These are phyloP conservation scores for Schlechtendalia chinensis DNA, from an alignment of 1,140 invertebrate species.

Conservation along the genomic window DNA sequence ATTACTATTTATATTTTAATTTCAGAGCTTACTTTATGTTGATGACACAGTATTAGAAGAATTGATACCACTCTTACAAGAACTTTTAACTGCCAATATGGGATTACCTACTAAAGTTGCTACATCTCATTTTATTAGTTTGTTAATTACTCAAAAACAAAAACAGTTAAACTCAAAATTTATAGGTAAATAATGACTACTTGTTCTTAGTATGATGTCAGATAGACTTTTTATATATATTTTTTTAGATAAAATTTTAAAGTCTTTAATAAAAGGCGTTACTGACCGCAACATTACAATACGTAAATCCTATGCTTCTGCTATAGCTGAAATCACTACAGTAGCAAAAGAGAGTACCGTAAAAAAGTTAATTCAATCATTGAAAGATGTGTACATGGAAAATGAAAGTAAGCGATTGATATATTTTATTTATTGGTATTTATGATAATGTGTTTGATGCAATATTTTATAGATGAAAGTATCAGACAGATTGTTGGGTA, in stretches of 20 bases:
- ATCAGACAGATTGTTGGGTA: constrained; percentile 72
- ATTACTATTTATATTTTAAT: neutral
- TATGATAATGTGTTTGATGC: constrained; percentile 51
- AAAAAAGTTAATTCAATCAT: constrained; percentile 79
- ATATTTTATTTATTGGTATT: constrained; percentile 54
- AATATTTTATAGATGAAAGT: constrained; percentile 63
- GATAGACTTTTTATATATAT: constrained; percentile 56
- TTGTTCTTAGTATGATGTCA: neutral
- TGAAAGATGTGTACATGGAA: constrained; percentile 77
- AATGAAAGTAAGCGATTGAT: constrained; percentile 59
- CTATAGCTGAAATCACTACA: constrained; percentile 81
- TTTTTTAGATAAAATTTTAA: constrained; percentile 75
- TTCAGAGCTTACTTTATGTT: constrained; percentile 45
- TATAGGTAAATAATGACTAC: constrained; percentile 1
- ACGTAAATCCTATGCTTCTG: constrained; percentile 76
- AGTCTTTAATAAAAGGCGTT: constrained; percentile 73
- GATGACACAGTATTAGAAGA: constrained; percentile 62
- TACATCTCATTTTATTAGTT: constrained; percentile 78
- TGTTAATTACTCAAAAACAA: constrained; percentile 62
- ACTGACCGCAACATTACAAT: constrained; percentile 79
- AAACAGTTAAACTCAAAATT: neutral
- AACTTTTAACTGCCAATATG: constrained; percentile 76
- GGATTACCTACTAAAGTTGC: constrained; percentile 83
- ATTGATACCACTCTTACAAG: constrained; percentile 76
- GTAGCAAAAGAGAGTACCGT: constrained; percentile 83